phyloP scores from a whole-genome alignment of 2,797 vertebrate species.

The Columba guinea region DNA sequence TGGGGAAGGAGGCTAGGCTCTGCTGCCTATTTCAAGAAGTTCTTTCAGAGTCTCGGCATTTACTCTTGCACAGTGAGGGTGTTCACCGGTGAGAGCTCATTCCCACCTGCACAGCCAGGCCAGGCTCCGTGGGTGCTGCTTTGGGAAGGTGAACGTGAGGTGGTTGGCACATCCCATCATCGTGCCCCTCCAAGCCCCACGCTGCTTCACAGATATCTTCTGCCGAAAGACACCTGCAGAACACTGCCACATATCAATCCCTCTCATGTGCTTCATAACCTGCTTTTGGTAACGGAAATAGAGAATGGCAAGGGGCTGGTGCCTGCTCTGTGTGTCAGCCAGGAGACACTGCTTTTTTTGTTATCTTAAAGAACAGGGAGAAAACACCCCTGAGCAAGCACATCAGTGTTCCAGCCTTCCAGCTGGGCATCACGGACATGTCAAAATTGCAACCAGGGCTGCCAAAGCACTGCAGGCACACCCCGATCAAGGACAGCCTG shows the following conservation, averaged over 20 bases:
- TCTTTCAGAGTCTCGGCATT: background rate
- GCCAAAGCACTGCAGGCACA: background rate
- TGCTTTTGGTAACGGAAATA: background rate
- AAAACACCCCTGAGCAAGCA: background rate
- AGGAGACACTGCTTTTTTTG: background rate
- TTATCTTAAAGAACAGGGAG: background rate
- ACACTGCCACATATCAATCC: rapidly evolving
- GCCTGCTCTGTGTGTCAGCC: background rate
- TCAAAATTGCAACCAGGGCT: background rate
- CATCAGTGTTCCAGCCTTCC: background rate
- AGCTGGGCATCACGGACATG: background rate
- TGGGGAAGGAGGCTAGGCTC: background rate
- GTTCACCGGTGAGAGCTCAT: background rate
- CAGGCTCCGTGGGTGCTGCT: background rate
- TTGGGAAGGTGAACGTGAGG: rapidly evolving
- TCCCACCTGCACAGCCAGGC: rapidly evolving
- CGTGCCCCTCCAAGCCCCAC: rapidly evolving
- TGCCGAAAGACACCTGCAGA: background rate
- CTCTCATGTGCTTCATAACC: background rate
- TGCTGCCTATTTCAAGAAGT: background rate
- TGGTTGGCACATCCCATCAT: rapidly evolving
- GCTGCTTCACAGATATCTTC: rapidly evolving
- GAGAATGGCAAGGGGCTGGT: rapidly evolving
- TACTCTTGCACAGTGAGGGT: background rate
- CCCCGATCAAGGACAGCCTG: background rate